phyloP scores from a whole-genome alignment of 2,797 vertebrate genomes.

The Melanotaenia boesemani region DNA sequence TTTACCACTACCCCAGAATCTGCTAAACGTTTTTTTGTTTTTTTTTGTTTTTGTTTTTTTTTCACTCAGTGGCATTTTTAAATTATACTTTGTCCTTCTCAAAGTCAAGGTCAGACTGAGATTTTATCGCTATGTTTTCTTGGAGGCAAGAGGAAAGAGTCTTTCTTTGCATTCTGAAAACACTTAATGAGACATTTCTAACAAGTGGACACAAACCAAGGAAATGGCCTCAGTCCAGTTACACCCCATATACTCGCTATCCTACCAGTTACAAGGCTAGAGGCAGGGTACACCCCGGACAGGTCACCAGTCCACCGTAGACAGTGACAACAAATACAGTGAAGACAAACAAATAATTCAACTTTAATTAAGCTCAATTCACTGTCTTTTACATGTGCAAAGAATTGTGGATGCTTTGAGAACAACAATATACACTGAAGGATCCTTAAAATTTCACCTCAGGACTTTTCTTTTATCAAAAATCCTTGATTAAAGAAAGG shows the following conservation, averaged over 20 bases:
- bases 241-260: background rate
- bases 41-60: background rate
- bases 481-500: no score
- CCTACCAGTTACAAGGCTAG: no score
- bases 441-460: no score
- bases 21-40: background rate
- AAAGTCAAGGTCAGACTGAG: background rate
- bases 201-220: background rate
- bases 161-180: background rate
- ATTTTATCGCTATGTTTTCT: background rate
- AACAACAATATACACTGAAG: background rate
- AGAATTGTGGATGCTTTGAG: background rate
- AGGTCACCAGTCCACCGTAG: background rate
- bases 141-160: background rate
- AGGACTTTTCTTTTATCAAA: no score
- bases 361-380: background rate
- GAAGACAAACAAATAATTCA: background rate
- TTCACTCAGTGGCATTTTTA: background rate
- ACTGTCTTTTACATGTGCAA: background rate
- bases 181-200: background rate
- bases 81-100: background rate
- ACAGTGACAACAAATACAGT: background rate
- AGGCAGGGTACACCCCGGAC: background rate
- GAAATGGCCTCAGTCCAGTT: background rate
- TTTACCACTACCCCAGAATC: background rate